Evolutionary conservation across 2,113 vertebrate species (phyloP).

Genomic region (Catharus fuscescens): DNA sequence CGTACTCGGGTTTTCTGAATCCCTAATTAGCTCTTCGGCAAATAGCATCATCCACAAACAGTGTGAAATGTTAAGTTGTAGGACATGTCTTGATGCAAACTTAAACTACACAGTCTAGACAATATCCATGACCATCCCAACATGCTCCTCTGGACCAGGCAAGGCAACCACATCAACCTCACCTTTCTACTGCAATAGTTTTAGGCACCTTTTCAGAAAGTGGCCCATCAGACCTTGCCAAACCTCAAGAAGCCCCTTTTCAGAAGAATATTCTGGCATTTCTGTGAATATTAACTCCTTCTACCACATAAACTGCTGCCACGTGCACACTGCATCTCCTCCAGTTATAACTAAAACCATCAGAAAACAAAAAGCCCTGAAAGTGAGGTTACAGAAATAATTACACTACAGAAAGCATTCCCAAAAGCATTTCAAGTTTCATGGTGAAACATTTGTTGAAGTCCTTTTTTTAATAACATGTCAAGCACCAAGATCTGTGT

Average conservation of each 20-base stretch:
- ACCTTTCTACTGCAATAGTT: not conserved
- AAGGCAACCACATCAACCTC: not conserved
- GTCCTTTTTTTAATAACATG: not conserved
- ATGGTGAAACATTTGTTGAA: not conserved
- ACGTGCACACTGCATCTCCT: rapidly evolving
- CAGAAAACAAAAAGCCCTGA: not conserved
- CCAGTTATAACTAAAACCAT: not conserved
- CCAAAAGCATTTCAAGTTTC: not conserved
- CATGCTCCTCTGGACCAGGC: not conserved
- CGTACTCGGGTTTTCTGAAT: slow-evolving; percentile 65
- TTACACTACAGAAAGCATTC: not conserved
- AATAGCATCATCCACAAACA: slow-evolving; percentile 52
- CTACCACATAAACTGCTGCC: not conserved
- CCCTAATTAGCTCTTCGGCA: slow-evolving; percentile 69
- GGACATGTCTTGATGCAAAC: slow-evolving; percentile 58
- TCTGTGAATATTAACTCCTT: not conserved
- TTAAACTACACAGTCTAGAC: not conserved
- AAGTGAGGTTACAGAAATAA: not conserved
- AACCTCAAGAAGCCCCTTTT: not conserved
- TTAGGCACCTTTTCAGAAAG: not conserved
- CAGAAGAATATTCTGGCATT: not conserved
- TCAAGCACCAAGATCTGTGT: not conserved
- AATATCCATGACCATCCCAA: slow-evolving; percentile 24
- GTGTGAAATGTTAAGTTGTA: slow-evolving; percentile 61
- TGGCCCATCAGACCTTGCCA: not conserved